These are phyloP conservation scores for Dascillus cervinus DNA, from an alignment of 2,888 invertebrate species.

Conservation along the genomic window DNA sequence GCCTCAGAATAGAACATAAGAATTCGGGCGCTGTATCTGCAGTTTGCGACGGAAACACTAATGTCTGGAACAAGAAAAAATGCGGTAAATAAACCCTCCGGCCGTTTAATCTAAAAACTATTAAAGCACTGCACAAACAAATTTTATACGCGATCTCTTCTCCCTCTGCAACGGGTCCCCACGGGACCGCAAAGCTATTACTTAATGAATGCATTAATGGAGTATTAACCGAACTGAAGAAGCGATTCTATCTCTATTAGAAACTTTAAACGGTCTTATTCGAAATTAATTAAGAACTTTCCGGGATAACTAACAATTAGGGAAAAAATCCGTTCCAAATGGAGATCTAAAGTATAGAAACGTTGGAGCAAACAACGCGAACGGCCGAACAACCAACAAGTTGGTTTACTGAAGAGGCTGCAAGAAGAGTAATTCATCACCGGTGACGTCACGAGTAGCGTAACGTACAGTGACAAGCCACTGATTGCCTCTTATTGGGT, in stretches of 20 bases:
- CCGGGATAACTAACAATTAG: too few species aligned
- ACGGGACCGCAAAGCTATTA: conserved; percentile 17
- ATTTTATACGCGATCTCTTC: too few species aligned
- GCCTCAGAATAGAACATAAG: conserved; percentile 14
- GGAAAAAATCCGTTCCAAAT: too few species aligned
- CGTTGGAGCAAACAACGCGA: conserved; percentile 20
- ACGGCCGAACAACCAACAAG: conserved; percentile 36
- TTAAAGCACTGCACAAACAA: too few species aligned
- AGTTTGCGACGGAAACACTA: too few species aligned
- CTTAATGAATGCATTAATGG: conserved; percentile 19
- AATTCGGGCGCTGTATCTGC: too few species aligned
- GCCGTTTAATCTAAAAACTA: too few species aligned
- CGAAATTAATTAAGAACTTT: too few species aligned
- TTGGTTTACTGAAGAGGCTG: conserved; percentile 33
- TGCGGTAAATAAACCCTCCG: too few species aligned
- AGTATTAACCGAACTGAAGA: conserved; percentile 15
- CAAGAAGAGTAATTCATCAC: conserved; percentile 41
- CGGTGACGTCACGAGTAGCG: conserved; percentile 37
- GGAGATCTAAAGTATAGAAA: conserved; percentile 18
- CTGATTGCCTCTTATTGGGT: conserved; percentile 48
- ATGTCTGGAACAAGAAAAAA: too few species aligned
- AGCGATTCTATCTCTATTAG: conserved; percentile 9
- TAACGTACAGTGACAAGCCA: conserved; percentile 44
- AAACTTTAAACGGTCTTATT: too few species aligned
- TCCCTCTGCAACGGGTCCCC: conserved; percentile 15